A percentile compares a stretch with the other conserved stretches of the same genome.
Evolutionary conservation across 2,888 invertebrate species (phyloP).

Genomic region (Drosophila paucipuncta): DNA sequence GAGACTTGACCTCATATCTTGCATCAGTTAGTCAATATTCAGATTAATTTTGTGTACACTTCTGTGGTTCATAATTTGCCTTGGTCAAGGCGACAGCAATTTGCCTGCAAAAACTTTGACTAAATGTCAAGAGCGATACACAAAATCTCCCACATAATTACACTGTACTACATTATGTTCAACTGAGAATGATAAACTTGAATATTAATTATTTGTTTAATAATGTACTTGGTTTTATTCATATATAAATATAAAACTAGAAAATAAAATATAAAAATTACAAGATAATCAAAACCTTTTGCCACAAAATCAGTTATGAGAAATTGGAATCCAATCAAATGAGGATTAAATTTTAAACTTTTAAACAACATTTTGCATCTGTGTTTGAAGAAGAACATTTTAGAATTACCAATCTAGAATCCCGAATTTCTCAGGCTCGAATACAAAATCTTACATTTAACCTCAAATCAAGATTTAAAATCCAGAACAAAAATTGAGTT

Average conservation of each 20-base stretch:
- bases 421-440: background rate
- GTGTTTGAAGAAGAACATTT: background rate
- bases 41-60: slow-evolving; percentile 4
- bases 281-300: background rate
- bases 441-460: background rate
- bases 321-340: background rate
- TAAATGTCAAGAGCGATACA: slow-evolving; percentile 40
- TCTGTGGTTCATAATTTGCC: slow-evolving; percentile 11
- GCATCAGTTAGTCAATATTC: slow-evolving; percentile 13
- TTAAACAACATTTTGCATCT: background rate
- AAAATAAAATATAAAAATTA: background rate
- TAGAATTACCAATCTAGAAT: background rate
- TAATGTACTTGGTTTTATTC: background rate
- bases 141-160: slow-evolving; percentile 9
- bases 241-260: background rate
- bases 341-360: background rate
- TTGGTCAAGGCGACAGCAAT: slow-evolving; percentile 2
- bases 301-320: background rate
- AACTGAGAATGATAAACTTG: background rate
- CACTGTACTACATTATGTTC: slow-evolving; percentile 9
- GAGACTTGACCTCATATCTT: slow-evolving; percentile 3
- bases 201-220: background rate
- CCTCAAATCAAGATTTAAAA: background rate
- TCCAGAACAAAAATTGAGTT: background rate
- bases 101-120: slow-evolving; percentile 41